These are phyloP conservation scores for Helleia helle DNA, from an alignment of 2,888 invertebrate species.

Conservation along the genomic window DNA sequence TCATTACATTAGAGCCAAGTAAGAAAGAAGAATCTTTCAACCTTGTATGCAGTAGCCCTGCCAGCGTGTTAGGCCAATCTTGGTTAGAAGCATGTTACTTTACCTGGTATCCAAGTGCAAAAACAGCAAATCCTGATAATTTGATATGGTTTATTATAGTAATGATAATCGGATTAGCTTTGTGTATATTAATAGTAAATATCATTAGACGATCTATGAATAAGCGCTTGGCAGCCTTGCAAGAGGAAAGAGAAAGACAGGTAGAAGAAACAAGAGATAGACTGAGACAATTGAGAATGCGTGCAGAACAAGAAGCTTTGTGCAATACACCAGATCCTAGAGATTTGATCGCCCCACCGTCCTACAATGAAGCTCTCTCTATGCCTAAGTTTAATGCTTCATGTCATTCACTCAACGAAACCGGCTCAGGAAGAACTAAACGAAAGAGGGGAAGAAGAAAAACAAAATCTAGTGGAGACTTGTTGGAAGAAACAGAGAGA, in stretches of 20 bases:
- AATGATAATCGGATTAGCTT: conserved; percentile 65
- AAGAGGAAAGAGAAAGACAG: conserved; percentile 70
- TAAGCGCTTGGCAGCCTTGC: conserved; percentile 59
- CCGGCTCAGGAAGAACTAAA: conserved; percentile 53
- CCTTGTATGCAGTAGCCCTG: conserved; percentile 79
- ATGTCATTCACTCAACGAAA: conserved; percentile 68
- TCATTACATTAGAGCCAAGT: conserved; percentile 69
- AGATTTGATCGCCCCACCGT: conserved; percentile 80
- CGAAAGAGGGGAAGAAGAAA: conserved; percentile 57
- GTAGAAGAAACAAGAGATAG: conserved; percentile 74
- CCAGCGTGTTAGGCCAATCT: conserved; percentile 73
- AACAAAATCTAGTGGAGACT: conserved; percentile 67
- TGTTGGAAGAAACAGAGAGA: conserved; percentile 59
- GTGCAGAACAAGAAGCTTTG: conserved; percentile 66
- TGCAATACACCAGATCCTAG: conserved; percentile 79
- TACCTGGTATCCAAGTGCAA: conserved; percentile 71
- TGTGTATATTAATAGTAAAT: conserved; percentile 69
- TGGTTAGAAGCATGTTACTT: conserved; percentile 81
- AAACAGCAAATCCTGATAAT: conserved; percentile 51
- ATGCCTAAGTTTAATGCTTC: conserved; percentile 81
- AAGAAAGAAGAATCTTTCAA: conserved; percentile 65
- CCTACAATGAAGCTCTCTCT: conserved; percentile 83
- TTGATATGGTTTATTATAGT: conserved; percentile 76
- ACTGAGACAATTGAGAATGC: conserved; percentile 66
- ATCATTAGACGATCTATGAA: conserved; percentile 71